Evolutionary conservation across 2,113 vertebrate genomes (phyloP).

Genomic region (Hyperoodon ampullatus): DNA sequence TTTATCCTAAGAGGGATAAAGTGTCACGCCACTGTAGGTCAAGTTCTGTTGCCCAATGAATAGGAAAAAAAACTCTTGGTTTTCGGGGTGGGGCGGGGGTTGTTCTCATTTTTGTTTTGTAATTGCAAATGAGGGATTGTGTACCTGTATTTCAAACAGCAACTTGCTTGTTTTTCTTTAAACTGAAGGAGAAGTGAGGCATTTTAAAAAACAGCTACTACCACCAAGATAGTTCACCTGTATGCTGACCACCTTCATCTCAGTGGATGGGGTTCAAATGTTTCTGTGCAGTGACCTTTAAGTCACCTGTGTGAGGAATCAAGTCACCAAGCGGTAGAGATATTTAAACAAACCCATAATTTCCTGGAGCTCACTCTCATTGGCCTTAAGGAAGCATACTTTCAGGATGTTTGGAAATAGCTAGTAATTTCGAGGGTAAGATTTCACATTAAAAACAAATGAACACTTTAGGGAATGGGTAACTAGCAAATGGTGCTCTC

Average conservation of each 20-base stretch:
- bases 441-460: slow-evolving; percentile 43
- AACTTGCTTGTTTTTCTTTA: not conserved
- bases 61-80: not conserved
- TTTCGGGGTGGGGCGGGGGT: not conserved
- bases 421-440: slow-evolving; percentile 51
- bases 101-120: not conserved
- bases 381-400: slow-evolving; percentile 40
- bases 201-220: not conserved
- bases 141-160: not conserved
- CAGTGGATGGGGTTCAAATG: not conserved
- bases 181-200: not conserved
- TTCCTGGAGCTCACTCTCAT: slow-evolving; percentile 48
- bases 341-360: slow-evolving; percentile 34
- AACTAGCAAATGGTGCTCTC: not conserved
- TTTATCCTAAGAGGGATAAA: not conserved
- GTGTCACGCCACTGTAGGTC: not conserved
- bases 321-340: not conserved
- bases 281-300: slow-evolving; percentile 6
- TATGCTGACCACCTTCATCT: not conserved
- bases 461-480: not conserved
- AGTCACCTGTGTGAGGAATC: not conserved
- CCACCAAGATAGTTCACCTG: not conserved
- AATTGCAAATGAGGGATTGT: not conserved
- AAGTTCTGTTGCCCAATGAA: not conserved
- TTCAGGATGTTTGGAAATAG: slow-evolving; percentile 48